Base-by-base conservation (phyloP, 2,113 vertebrate species). In the Pundamilia nyererei region DNA sequence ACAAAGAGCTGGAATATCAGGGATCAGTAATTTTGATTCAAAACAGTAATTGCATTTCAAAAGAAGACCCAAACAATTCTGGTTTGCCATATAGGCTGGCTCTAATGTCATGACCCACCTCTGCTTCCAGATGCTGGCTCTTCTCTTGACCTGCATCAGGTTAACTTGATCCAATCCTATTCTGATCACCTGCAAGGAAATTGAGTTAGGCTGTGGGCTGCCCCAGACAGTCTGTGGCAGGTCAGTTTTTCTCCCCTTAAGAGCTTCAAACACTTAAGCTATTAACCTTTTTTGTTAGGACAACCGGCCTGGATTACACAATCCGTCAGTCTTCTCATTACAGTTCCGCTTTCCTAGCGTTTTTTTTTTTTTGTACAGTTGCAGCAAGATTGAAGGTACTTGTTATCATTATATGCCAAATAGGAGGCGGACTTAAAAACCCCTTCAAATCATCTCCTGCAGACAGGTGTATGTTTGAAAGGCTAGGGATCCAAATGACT, bases 211-310 rank as follows among this genome's bases (percentile, higher is more conserved):
- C 81, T 58, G 54, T 86, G n/a, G 82, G 51, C 60, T 82, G 86
- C 75, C 54, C 79, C 79, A 91, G 93, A 93, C 89, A 55, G 77
- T 86, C 47, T 88, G 88, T 84, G 84, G 89, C 79, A 91, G 89
- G 91, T 92, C 92, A 77, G 24, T 89, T 58, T 93, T 80, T 60
- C 42, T 82, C 38, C 68, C 55, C 53, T 90, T 92, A 91, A 84
- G 89, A 60, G 58, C 87, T 85, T 82, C 86, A 87, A 95, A 94
- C 91, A 94, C 82, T 94, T 89, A 91, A 90, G 90, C 93, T 85
- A 93, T 93, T 93, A 94, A 93, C 89, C 85, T 93, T 90, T 93
- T 94, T 92, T 87, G 80, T 93, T 88, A 85, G 87, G 84, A 92
- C 84, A 90, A 89, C 60, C 10, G 77, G 45, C 83, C 93, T 90